Evolutionary conservation across 2,888 invertebrate species (phyloP), one percentile per base, ranked within the genome.

Genomic region (Synanthedon formicaeformis): DNA sequence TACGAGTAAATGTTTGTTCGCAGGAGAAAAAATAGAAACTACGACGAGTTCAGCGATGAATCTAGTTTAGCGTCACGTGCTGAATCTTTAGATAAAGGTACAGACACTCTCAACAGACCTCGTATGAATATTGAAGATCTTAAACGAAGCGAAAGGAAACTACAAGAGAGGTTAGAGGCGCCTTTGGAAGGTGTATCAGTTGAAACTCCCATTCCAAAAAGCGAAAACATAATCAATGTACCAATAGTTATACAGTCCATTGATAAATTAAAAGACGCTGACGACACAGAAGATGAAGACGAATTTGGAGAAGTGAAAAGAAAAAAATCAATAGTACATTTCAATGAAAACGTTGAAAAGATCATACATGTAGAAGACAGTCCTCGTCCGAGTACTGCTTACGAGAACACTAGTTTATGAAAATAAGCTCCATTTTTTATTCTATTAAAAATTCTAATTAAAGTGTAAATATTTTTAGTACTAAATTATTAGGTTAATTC

Each of bases 291-390:
- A 1, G 81, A 81, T 16, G 81, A 78, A 13, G 83, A 88, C 58
- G 88, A 87, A 62, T 86, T 75, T 55, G 88, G 86, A 1, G 87
- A 87, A 71, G 58, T 53, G 10, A 66, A 59, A 52, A 67, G 55
- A 56, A 55, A 67, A 2, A 89, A 89, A 66, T 87, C 89, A 3
- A 82, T 86, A 1, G 89, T 90, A 6, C 89, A 86, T 1, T 90
- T 90, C 59, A 89, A 89, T 65, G 89, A 89, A 65, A 84, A 88
- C 41, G 89, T 89, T 40, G 88, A 89, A 65, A 86, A 81, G 58
- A 84, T 87, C 48, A 82, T 87, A 53, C 83, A 88, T 57, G 78
- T 89, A 11, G 86, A 88, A 64, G 84, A 88, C 55, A 72, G 67
- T 51, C 66, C 70, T 12, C 18, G 23, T 5, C 23, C 49, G 14